phyloP scores from a whole-genome alignment of 2,113 vertebrate species.

The Corythoichthys haematopterus region DNA sequence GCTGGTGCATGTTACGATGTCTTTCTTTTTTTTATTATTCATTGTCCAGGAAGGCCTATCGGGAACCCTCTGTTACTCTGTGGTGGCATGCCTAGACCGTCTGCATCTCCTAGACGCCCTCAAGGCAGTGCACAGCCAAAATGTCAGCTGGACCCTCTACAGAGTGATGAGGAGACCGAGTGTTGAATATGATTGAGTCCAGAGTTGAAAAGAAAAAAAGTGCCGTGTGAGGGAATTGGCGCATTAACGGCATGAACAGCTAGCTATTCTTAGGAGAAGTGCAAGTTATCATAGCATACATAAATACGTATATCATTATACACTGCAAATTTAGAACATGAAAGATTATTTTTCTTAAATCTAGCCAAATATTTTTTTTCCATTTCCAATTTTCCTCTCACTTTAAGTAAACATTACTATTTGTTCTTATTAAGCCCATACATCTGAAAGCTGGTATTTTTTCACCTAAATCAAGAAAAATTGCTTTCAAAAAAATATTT shows the following conservation, averaged over 20 bases:
- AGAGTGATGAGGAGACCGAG: constrained; percentile 40
- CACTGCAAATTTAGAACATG: too few species aligned
- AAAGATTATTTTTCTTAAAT: too few species aligned
- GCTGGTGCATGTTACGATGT: constrained; percentile 46
- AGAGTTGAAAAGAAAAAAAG: not conserved
- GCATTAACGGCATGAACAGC: not conserved
- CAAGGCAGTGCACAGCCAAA: constrained; percentile 60
- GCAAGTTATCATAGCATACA: too few species aligned
- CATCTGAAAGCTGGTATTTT: too few species aligned
- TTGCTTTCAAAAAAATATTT: too few species aligned
- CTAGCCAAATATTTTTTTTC: too few species aligned
- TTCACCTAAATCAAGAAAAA: too few species aligned
- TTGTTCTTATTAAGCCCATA: too few species aligned
- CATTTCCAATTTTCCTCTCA: too few species aligned
- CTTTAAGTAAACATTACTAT: too few species aligned
- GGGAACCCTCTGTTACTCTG: constrained; percentile 64
- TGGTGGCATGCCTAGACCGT: constrained; percentile 64
- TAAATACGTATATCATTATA: too few species aligned
- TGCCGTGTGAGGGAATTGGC: not conserved
- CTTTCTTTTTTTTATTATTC: constrained; percentile 57
- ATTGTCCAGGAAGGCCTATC: constrained; percentile 61
- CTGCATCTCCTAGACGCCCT: constrained; percentile 67
- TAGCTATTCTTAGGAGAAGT: too few species aligned
- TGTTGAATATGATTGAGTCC: not conserved
- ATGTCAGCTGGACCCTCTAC: constrained; percentile 70